phyloP scores from a whole-genome alignment of 2,797 vertebrate genomes.

The Octomys mimax region DNA sequence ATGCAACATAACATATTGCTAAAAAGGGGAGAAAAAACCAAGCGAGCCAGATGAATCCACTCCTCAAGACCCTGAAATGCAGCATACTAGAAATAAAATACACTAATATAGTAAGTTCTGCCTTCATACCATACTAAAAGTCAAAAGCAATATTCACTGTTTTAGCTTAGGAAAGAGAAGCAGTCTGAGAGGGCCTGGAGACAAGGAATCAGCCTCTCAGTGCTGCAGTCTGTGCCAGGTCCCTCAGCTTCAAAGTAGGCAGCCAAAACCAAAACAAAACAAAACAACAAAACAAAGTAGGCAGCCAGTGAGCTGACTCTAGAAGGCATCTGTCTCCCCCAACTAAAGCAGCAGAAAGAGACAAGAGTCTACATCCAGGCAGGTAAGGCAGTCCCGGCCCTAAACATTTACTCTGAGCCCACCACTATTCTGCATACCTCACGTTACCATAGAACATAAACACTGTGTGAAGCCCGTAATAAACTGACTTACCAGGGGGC shows the following conservation, averaged over 20 bases:
- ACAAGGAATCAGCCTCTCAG: neutral
- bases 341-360: neutral
- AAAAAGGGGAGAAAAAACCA: slow-evolving; percentile 61
- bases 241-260: neutral
- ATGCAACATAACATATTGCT: slow-evolving; percentile 99
- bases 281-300: too few species aligned
- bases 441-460: slow-evolving; percentile 32
- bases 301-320: neutral
- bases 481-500: neutral
- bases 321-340: neutral
- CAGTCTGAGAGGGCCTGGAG: slow-evolving; percentile 22
- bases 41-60: slow-evolving; percentile 14
- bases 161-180: slow-evolving; percentile 28
- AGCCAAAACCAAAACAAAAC: too few species aligned
- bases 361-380: neutral
- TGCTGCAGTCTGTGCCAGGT: neutral
- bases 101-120: neutral
- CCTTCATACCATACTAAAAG: slow-evolving; percentile 20
- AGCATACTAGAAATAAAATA: slow-evolving; percentile 8
- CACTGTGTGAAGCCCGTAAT: neutral
- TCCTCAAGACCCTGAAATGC: slow-evolving; percentile 26
- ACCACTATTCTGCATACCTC: slow-evolving; percentile 39
- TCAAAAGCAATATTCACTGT: neutral
- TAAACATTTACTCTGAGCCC: neutral
- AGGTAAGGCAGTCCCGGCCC: neutral